phyloP scores from a whole-genome alignment of 2,797 vertebrate species.

The Xenentodon cancila region DNA sequence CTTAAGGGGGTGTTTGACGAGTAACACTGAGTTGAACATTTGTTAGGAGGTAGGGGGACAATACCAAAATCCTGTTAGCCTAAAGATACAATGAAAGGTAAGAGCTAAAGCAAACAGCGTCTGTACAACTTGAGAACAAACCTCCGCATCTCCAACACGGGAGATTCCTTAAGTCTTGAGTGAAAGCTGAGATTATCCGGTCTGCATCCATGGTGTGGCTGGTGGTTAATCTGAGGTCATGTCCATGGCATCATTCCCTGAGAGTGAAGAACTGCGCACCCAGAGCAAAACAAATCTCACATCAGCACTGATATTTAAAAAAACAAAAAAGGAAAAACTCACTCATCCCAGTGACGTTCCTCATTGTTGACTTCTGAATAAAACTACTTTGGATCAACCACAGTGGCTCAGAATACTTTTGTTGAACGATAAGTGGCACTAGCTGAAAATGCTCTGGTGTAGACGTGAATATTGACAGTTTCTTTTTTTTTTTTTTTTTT shows the following conservation, averaged over 20 bases:
- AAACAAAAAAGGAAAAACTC: constrained; percentile 15
- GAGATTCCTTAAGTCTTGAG: constrained; percentile 38
- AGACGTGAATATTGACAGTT: constrained; percentile 50
- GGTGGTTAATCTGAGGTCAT: constrained; percentile 77
- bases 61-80: constrained; percentile 26
- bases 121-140: constrained; percentile 38
- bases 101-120: constrained; percentile 37
- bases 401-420: constrained; percentile 75
- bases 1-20: constrained; percentile 1
- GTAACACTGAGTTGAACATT: constrained; percentile 48
- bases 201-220: constrained; percentile 70
- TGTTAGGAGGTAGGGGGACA: constrained; percentile 29
- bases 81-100: constrained; percentile 24
- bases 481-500: background rate
- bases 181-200: constrained; percentile 46
- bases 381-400: constrained; percentile 71
- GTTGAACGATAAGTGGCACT: constrained; percentile 67
- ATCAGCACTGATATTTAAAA: constrained; percentile 49
- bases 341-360: constrained; percentile 45
- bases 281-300: constrained; percentile 63
- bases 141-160: constrained; percentile 32
- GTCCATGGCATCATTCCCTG: constrained; percentile 84
- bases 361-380: constrained; percentile 49
- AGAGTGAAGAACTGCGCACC: constrained; percentile 79
- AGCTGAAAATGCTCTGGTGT: constrained; percentile 56